Evolutionary conservation across 2,113 vertebrate species (phyloP).

Genomic region (Brienomyrus longianalis): DNA sequence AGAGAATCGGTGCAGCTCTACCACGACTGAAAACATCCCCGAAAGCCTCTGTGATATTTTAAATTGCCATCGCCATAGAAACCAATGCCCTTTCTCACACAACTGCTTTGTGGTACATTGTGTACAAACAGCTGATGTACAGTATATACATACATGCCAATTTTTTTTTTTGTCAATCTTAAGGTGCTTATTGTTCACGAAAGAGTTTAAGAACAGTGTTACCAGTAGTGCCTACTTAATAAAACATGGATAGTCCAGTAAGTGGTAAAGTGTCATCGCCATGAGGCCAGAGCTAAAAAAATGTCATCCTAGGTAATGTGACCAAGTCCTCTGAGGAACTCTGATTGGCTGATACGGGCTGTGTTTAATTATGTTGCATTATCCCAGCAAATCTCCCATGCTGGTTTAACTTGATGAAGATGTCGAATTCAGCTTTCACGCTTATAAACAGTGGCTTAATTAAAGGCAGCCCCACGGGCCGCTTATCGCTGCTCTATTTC

Average conservation of each 20-base stretch:
- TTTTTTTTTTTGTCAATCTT: not conserved
- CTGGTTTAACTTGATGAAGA: not conserved
- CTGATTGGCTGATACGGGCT: not conserved
- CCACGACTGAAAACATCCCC: not conserved
- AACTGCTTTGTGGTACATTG: not conserved
- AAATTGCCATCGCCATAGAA: constrained; percentile 22
- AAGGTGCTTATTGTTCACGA: not conserved
- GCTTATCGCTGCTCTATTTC: not conserved
- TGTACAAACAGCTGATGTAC: not conserved
- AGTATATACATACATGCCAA: not conserved
- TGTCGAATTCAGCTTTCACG: not conserved
- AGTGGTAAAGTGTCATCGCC: not conserved
- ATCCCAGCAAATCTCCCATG: not conserved
- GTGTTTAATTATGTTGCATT: not conserved
- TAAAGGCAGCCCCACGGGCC: not conserved
- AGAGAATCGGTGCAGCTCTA: not conserved
- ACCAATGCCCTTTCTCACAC: not conserved
- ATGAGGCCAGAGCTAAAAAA: not conserved
- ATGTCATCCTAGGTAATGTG: not conserved
- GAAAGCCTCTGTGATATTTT: constrained; percentile 7
- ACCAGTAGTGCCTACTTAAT: not conserved
- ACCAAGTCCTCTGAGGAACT: not conserved
- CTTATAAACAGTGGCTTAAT: not conserved
- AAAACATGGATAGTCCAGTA: not conserved
- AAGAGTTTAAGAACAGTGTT: not conserved